phyloP scores from a whole-genome alignment of 2,113 vertebrate genomes.

The Atractosteus spatula region DNA sequence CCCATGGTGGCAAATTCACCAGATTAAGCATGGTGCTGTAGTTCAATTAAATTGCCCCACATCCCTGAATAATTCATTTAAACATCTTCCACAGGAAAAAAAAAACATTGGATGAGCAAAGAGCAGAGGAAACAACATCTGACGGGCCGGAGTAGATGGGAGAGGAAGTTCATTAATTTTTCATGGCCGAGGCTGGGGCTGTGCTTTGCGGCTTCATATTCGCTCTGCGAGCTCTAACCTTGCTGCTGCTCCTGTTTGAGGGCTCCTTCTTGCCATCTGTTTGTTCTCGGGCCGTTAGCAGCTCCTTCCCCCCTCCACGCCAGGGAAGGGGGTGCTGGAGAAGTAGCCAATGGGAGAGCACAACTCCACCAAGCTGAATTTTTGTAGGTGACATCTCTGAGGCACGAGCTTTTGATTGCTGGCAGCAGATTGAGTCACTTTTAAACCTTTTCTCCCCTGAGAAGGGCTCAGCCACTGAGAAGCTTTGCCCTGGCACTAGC shows the following conservation, averaged over 20 bases:
- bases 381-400: too few relatives aligned
- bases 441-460: too few relatives aligned
- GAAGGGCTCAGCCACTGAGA: too few relatives aligned
- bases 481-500: too few relatives aligned
- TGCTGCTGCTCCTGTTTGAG: constrained; percentile 24
- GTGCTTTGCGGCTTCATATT: constrained; percentile 42
- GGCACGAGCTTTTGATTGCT: too few relatives aligned
- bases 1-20: neutral
- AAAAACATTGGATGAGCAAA: constrained; percentile 24
- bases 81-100: constrained; percentile 18
- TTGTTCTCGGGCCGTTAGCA: neutral
- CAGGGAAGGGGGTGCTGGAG: too few relatives aligned
- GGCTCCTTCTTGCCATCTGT: constrained; percentile 6
- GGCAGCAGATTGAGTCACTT: too few relatives aligned
- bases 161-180: constrained; percentile 57
- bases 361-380: too few relatives aligned
- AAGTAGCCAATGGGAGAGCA: too few relatives aligned
- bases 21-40: constrained; percentile 6
- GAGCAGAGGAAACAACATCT: constrained; percentile 32
- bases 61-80: constrained; percentile 13
- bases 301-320: too few relatives aligned
- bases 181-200: constrained; percentile 45
- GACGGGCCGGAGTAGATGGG: constrained; percentile 41
- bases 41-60: neutral
- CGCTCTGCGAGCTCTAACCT: constrained; percentile 46